phyloP scores from a whole-genome alignment of 2,888 invertebrate species.

The Barypeithes pellucidus region DNA sequence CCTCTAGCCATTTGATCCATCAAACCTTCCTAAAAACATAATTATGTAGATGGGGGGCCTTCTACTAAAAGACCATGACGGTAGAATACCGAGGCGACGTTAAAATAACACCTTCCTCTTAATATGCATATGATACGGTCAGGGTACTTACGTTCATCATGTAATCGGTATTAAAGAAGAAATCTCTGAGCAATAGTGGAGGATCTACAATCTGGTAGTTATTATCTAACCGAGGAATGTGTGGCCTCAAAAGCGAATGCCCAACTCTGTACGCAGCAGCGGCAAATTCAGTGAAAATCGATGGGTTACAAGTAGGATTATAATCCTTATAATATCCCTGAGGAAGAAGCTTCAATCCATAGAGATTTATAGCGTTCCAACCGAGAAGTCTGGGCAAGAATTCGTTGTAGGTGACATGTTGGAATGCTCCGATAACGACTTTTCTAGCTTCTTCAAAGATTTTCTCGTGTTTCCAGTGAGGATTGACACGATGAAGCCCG shows the following conservation, averaged over 20 bases:
- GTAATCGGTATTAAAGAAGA: constrained; percentile 93
- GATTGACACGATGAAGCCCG: constrained; percentile 85
- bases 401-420: constrained; percentile 90
- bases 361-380: constrained; percentile 91
- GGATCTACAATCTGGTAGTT: constrained; percentile 88
- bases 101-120: no score
- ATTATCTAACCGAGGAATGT: constrained; percentile 86
- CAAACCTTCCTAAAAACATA: constrained; percentile 77
- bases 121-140: no score
- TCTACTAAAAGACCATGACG: no score
- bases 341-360: constrained; percentile 87
- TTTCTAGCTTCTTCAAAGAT: constrained; percentile 86
- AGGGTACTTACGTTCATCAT: constrained; percentile 75
- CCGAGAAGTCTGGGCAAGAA: constrained; percentile 93
- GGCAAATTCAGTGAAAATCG: constrained; percentile 92
- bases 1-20: constrained; percentile 91
- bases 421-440: constrained; percentile 84
- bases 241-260: constrained; percentile 89
- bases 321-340: constrained; percentile 85
- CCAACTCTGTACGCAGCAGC: constrained; percentile 92
- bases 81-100: no score
- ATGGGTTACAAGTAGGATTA: constrained; percentile 90
- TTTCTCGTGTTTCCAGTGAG: constrained; percentile 91
- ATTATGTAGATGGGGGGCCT: no score
- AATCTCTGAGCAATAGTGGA: constrained; percentile 87